phyloP scores from a whole-genome alignment of 30 jellyfish, hydroid and myxozoan species.

The Hydra vulgaris region DNA sequence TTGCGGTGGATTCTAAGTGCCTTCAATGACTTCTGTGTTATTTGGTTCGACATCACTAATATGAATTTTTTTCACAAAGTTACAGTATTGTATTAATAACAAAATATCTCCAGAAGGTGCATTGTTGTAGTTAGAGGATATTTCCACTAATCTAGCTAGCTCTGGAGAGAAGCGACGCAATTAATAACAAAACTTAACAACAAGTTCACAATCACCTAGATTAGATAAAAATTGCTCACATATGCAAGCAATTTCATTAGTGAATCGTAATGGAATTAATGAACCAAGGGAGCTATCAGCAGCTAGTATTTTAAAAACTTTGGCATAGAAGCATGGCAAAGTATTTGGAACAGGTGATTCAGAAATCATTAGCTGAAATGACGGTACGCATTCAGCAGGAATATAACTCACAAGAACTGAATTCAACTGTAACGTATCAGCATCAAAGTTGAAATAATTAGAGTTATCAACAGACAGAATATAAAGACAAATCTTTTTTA shows the following conservation, averaged over 20 bases:
- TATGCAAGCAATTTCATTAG: not conserved
- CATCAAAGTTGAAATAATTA: not conserved
- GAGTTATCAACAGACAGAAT: not conserved
- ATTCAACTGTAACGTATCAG: not conserved
- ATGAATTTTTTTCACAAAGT: not conserved
- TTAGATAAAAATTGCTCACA: not conserved
- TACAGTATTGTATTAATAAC: not conserved
- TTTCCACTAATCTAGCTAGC: not conserved
- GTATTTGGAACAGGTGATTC: not conserved
- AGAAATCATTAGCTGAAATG: not conserved
- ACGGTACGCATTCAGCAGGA: not conserved
- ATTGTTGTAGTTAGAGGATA: not conserved
- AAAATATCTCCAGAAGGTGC: not conserved
- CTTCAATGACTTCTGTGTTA: not conserved
- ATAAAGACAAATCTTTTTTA: not conserved
- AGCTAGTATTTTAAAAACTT: not conserved
- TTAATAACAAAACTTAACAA: not conserved
- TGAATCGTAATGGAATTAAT: not conserved
- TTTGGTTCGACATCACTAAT: not conserved
- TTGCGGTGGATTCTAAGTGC: not conserved
- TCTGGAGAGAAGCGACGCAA: not conserved
- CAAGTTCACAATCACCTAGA: not conserved
- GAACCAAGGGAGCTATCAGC: not conserved
- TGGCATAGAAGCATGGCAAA: not conserved
- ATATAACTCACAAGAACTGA: not conserved